Evolutionary conservation across 2,797 vertebrate species (phyloP).

Genomic region (Gephyroberyx darwinii): DNA sequence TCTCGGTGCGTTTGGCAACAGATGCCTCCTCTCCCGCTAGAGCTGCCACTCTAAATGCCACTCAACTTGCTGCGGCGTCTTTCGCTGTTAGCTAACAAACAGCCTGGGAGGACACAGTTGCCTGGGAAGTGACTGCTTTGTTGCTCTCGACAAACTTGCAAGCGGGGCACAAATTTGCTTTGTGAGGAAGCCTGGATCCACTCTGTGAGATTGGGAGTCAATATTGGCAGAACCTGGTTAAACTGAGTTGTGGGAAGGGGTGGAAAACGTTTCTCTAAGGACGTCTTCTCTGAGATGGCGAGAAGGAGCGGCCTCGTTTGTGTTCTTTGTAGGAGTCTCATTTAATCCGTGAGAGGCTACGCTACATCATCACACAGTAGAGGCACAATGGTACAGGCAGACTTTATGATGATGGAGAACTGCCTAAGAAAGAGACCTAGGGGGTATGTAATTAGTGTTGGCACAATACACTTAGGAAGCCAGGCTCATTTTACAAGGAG

Average conservation of each 20-base stretch:
- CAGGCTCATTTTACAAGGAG: constrained; percentile 9
- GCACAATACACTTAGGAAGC: background rate
- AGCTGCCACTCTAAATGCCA: constrained; percentile 61
- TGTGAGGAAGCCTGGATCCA: constrained; percentile 5
- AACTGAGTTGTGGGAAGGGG: background rate
- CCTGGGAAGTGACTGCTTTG: constrained; percentile 43
- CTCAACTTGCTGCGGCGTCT: constrained; percentile 49
- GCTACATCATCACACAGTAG: background rate
- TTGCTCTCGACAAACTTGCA: constrained; percentile 25
- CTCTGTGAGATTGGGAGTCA: constrained; percentile 16
- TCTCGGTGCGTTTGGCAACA: constrained; percentile 62
- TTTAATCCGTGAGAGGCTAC: background rate
- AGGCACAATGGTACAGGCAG: background rate
- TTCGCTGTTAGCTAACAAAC: constrained; percentile 60
- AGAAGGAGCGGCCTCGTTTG: background rate
- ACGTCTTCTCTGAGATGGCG: constrained; percentile 2
- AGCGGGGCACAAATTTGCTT: constrained; percentile 23
- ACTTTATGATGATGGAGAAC: background rate
- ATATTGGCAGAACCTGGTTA: background rate
- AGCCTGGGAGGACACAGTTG: constrained; percentile 36
- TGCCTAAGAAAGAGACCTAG: background rate
- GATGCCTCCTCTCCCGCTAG: constrained; percentile 56
- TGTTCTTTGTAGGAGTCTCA: constrained; percentile 2
- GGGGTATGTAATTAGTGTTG: constrained; percentile 26
- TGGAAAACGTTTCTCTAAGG: background rate